phyloP scores from a whole-genome alignment of 2,797 vertebrate species.

The Phrynocephalus guinanensis region DNA sequence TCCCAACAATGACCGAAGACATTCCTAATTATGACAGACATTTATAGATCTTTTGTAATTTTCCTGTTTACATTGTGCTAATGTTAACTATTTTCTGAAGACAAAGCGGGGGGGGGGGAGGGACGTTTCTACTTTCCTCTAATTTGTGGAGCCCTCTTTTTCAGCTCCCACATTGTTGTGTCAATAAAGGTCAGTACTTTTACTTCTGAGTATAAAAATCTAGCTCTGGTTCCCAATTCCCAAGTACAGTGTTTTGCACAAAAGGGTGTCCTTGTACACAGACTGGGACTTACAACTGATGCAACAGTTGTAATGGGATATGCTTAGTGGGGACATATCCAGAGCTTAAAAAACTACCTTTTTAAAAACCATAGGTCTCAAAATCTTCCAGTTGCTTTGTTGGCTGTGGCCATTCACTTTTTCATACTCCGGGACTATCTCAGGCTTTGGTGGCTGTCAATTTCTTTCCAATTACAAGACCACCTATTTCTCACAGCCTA shows the following conservation, averaged over 20 bases:
- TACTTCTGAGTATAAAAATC: not conserved
- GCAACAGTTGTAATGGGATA: not conserved
- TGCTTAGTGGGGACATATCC: not conserved
- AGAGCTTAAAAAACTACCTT: too few species aligned
- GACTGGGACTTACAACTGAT: not conserved
- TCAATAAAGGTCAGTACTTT: not conserved
- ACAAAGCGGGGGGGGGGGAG: accelerated
- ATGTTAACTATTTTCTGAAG: not conserved
- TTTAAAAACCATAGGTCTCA: too few species aligned
- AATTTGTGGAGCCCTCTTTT: not conserved
- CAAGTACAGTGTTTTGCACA: not conserved
- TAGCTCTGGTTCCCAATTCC: not conserved
- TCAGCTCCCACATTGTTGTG: not conserved
- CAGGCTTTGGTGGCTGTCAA: not conserved
- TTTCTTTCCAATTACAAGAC: not conserved
- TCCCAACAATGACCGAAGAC: not conserved
- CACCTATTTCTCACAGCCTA: not conserved
- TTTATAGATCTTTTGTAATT: slow-evolving; percentile 17
- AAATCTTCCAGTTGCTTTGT: too few species aligned
- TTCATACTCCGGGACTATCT: too few species aligned
- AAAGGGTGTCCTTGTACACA: not conserved
- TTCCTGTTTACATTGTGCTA: not conserved
- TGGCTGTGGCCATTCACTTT: not conserved
- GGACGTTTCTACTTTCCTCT: not conserved
- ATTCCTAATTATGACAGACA: not conserved